A percentile compares a stretch with the other conserved stretches of the same genome.
Conservation (phyloP, 2,113 vertebrate genomes). For the Rhegmatorhina hoffmannsi region DNA sequence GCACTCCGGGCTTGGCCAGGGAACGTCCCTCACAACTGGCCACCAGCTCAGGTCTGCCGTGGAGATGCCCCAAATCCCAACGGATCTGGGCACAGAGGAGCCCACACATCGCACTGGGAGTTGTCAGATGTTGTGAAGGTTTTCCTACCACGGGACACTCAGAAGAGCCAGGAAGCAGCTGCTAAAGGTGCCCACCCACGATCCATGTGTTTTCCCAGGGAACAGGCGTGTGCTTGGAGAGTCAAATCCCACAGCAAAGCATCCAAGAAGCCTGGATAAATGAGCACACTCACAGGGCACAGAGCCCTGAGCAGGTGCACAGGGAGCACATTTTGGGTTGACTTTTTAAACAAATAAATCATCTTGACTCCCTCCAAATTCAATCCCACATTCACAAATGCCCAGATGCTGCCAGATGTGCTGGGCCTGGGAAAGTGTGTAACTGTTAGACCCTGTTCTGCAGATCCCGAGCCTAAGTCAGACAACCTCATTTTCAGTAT, state of each 20-base stretch:
- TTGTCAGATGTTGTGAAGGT: no score
- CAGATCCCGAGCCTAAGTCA: not conserved
- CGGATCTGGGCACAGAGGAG: no score
- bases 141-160: no score
- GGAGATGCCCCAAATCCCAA: no score
- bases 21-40: no score
- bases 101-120: no score
- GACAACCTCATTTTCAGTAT: not conserved
- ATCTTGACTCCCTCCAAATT: not conserved
- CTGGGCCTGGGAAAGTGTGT: not conserved
- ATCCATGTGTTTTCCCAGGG: no score
- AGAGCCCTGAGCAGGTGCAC: no score
- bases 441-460: not conserved
- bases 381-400: not conserved
- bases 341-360: not conserved
- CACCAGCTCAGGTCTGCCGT: no score
- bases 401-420: not conserved
- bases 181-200: no score
- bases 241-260: not conserved
- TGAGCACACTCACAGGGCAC: not conserved
- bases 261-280: not conserved
- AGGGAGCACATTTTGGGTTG: not conserved
- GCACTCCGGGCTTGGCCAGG: no score
- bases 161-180: no score
- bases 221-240: not conserved